Evolutionary conservation across 2,888 invertebrate species (phyloP), one percentile per base, ranked within the genome.

Genomic region (Dolichomitus sp.): DNA sequence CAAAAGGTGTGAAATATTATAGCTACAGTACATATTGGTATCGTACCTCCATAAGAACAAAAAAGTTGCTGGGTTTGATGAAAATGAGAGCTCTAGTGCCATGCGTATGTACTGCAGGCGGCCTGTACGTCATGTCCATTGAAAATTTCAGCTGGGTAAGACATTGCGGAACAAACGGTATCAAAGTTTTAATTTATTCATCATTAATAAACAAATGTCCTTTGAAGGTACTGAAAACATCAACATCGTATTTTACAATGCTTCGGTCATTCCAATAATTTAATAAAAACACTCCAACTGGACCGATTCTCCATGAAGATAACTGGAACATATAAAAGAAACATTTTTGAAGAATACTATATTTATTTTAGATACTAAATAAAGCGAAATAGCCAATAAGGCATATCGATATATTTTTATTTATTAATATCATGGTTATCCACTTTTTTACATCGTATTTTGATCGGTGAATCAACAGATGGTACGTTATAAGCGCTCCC

Each of bases 71-170:
- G 9, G 66, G 52, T 37, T 45, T 78, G 40, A 50, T 74, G 17
- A 77, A 70, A 48, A 17, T 81, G 74, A 48, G 74, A 27, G 48
- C 72, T 40, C 37, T 33, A 1, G 66, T 14, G 11, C 83, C 80
- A 0, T 73, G 76, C 4, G 45, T 23, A n/a, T 33, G 78, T 2
- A 78, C 69, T 2, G 74, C 74, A 19, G 73, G 74, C 30, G 52
- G 45, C 0, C 17, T 84, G 1, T 75, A 63, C 45, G 66, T 52
- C 9, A 70, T 84, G 76, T 81, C 78, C 0, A 81, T 84, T 74
- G 78, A 81, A 19, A 84, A 54, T 59, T 84, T 81, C 37, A 59
- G 74, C 12, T 27, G 23, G 50, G 83, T 81, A 37, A 79, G 19
- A 57, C 23, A 40, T 17, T 37, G 7, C 37, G 7, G 2, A 54